A percentile compares a stretch with the other conserved stretches of the same genome.
Conservation (phyloP, 2,888 invertebrate species). For the Dicycla oo region DNA sequence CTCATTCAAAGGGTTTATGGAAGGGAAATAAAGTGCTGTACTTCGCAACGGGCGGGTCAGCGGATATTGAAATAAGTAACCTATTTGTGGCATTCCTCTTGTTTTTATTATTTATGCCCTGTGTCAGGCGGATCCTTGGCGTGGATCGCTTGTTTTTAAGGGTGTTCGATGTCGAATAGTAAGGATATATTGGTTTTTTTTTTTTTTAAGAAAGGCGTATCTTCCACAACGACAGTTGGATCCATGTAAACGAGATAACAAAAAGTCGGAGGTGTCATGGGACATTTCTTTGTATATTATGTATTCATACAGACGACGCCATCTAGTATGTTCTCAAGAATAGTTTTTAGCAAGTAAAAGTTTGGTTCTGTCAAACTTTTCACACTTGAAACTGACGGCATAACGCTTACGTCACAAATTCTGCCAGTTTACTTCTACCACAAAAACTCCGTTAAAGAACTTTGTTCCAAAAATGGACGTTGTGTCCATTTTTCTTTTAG, state of each 20-base stretch:
- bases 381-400: too few relatives aligned
- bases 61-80: slow-evolving; percentile 81
- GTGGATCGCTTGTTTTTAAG: slow-evolving; percentile 10
- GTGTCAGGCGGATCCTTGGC: slow-evolving; percentile 45
- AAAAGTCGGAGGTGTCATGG: too few relatives aligned
- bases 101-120: slow-evolving; percentile 70
- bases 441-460: too few relatives aligned
- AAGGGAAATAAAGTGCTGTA: slow-evolving; percentile 76
- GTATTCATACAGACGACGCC: too few relatives aligned
- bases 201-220: neutral
- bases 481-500: too few relatives aligned
- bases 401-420: too few relatives aligned
- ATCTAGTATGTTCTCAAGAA: too few relatives aligned
- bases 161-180: slow-evolving; percentile 5
- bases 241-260: neutral
- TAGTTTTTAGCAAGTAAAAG: too few relatives aligned
- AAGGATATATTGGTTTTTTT: neutral
- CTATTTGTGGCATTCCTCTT: slow-evolving; percentile 65
- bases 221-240: neutral
- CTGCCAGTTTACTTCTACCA: too few relatives aligned
- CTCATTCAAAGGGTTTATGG: slow-evolving; percentile 65
- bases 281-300: too few relatives aligned
- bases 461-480: neutral
- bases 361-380: too few relatives aligned
- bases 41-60: slow-evolving; percentile 71